These are phyloP conservation scores for Periphyllus acericola DNA, from an alignment of 2,888 invertebrate genomes.

Conservation along the genomic window DNA sequence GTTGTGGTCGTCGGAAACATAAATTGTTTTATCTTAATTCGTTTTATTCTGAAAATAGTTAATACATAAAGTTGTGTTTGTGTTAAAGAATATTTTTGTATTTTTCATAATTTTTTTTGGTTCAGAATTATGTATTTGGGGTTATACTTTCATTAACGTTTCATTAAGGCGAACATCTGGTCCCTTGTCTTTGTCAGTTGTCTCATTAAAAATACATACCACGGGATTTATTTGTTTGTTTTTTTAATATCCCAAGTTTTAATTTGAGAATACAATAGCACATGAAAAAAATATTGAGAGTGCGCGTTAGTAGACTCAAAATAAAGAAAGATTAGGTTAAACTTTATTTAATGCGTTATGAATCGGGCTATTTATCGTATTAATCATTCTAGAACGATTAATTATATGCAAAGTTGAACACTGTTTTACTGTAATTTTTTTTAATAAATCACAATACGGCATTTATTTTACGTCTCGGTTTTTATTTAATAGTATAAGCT, in stretches of 20 bases:
- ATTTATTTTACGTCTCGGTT: no score
- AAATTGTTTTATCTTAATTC: not conserved
- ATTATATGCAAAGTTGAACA: not conserved
- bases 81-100: not conserved
- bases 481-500: no score
- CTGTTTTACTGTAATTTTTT: not conserved
- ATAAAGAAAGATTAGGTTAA: not conserved
- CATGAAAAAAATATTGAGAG: not conserved
- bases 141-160: constrained; percentile 12
- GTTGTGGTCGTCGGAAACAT: not conserved
- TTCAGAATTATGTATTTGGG: not conserved
- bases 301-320: not conserved
- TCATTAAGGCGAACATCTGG: not conserved
- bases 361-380: not conserved
- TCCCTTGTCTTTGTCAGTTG: not conserved
- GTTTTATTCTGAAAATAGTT: not conserved
- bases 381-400: not conserved
- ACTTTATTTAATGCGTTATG: not conserved
- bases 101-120: not conserved
- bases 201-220: constrained; percentile 9
- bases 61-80: not conserved
- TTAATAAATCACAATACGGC: not conserved
- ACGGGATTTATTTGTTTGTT: not conserved
- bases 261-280: not conserved
- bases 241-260: constrained; percentile 4